Conservation (phyloP, 2,797 vertebrate genomes). For the Sebastes steindachneri region DNA sequence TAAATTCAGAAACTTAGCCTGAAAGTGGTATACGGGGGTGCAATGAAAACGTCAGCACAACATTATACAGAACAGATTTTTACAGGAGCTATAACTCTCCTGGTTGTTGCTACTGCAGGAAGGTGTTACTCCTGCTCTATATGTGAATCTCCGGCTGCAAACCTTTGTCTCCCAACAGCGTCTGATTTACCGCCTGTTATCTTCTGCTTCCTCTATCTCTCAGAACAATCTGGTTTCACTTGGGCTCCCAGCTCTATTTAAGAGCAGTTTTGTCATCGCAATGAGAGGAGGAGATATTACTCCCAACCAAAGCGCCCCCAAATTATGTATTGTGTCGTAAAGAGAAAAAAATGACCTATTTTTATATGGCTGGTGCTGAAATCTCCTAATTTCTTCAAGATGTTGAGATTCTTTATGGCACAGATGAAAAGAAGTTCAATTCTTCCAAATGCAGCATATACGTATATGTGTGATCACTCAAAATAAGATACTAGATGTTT, state of each 20-base stretch:
- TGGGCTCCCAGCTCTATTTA: constrained; percentile 67
- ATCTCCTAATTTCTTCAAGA: constrained; percentile 75
- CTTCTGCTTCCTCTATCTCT: constrained; percentile 63
- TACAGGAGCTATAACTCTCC: constrained; percentile 36
- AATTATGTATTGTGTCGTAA: constrained; percentile 69
- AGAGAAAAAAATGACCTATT: constrained; percentile 48
- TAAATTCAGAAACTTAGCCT: background rate
- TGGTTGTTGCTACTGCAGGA: constrained; percentile 40
- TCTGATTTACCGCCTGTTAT: constrained; percentile 70
- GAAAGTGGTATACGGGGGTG: background rate
- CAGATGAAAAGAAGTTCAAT: constrained; percentile 51
- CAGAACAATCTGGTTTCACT: constrained; percentile 75
- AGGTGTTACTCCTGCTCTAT: constrained; percentile 56
- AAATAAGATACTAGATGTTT: background rate
- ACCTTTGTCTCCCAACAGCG: constrained; percentile 39
- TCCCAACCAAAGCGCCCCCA: constrained; percentile 47
- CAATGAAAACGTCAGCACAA: constrained; percentile 47
- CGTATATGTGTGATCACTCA: background rate
- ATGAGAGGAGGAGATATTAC: constrained; percentile 64
- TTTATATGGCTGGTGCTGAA: constrained; percentile 61
- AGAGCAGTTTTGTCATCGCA: constrained; percentile 76
- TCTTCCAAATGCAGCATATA: constrained; percentile 35
- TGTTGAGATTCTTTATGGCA: constrained; percentile 61
- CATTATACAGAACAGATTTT: constrained; percentile 35
- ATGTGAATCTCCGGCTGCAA: constrained; percentile 48